Percentiles rank a stretch among this genome's conserved stretches.
Conservation (phyloP, 1,140 invertebrate species). For the Caerostris darwini region DNA sequence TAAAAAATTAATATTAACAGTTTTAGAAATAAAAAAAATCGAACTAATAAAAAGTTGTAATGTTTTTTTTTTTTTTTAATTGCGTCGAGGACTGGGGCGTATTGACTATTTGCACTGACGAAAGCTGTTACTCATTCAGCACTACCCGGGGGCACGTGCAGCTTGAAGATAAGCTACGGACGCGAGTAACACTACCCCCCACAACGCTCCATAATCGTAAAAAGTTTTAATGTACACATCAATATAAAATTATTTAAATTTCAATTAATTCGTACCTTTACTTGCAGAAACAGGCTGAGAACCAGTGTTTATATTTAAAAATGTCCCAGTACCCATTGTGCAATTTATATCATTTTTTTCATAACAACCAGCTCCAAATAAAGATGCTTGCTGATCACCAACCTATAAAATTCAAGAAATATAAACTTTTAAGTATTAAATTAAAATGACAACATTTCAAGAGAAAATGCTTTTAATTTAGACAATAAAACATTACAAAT, state of each 20-base stretch:
- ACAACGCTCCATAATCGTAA: too few species aligned
- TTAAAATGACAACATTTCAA: too few species aligned
- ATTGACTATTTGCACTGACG: background rate
- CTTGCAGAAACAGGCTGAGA: conserved; percentile 89
- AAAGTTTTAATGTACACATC: background rate
- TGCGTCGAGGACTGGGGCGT: too few species aligned
- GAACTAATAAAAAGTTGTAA: too few species aligned
- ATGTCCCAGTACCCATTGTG: conserved; percentile 97
- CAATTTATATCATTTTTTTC: conserved; percentile 91
- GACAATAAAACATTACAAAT: too few species aligned
- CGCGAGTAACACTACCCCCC: too few species aligned
- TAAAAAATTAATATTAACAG: too few species aligned
- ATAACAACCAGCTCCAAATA: conserved; percentile 95
- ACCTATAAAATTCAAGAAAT: conserved; percentile 80
- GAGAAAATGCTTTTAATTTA: too few species aligned
- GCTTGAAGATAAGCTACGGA: too few species aligned
- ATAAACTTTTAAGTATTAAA: too few species aligned
- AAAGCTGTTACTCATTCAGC: background rate
- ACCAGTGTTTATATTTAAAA: conserved; percentile 94
- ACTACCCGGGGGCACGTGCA: too few species aligned
- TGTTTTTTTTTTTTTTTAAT: background rate
- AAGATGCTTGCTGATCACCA: conserved; percentile 89
- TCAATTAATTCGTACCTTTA: conserved; percentile 80
- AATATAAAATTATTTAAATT: conserved; percentile 4
- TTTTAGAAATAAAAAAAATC: too few species aligned